These are phyloP conservation scores for Sitobion miscanthi DNA, from an alignment of 1,140 invertebrate species.

Conservation along the genomic window DNA sequence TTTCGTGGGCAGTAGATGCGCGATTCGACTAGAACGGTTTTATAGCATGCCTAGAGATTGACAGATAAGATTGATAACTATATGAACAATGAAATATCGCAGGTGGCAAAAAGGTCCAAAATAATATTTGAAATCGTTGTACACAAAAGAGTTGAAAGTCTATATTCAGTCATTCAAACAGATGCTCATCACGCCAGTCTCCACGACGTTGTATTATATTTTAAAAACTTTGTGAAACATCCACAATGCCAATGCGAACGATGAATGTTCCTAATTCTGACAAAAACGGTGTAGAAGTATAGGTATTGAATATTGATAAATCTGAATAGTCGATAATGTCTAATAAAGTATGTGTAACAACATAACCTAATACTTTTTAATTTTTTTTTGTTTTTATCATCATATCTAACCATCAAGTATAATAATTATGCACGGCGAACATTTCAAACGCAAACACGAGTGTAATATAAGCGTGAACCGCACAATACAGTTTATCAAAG, in stretches of 20 bases:
- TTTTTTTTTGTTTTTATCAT: not conserved
- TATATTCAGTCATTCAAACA: not conserved
- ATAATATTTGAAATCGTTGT: not conserved
- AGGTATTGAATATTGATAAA: not conserved
- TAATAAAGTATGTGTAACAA: not conserved
- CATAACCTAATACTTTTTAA: not conserved
- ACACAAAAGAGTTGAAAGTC: not conserved
- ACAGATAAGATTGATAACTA: not conserved
- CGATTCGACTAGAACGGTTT: not conserved
- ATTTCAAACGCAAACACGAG: not conserved
- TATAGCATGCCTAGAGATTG: not conserved
- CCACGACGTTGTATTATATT: not conserved
- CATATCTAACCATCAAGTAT: not conserved
- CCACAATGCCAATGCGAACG: not conserved
- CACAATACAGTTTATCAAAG: not conserved
- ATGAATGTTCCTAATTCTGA: not conserved
- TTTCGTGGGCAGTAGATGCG: not conserved
- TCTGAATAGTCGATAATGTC: not conserved
- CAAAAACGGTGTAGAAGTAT: not conserved
- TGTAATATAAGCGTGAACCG: not conserved
- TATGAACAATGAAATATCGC: slow-evolving; percentile 8
- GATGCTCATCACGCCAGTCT: not conserved
- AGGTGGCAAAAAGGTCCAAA: not conserved
- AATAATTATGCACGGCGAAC: not conserved
- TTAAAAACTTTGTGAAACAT: not conserved